Evolutionary conservation across 1,140 invertebrate genomes (phyloP).

Genomic region (Dreissena polymorpha): DNA sequence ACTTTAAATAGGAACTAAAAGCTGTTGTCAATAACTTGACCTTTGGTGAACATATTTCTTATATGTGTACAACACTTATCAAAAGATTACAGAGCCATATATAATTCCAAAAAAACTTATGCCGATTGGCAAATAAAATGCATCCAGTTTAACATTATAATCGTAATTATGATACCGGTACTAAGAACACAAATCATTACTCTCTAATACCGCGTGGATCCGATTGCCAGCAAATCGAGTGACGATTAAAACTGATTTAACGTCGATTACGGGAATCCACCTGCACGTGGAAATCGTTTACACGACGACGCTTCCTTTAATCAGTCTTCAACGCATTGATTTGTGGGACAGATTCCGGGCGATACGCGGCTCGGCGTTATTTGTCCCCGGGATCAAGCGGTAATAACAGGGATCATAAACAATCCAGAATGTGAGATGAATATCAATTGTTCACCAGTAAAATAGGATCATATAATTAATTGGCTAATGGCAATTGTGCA

Average conservation of each 20-base stretch:
- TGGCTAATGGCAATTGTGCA: conserved; percentile 38
- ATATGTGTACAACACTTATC: too few species aligned
- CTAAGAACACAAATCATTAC: too few species aligned
- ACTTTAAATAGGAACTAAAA: too few species aligned
- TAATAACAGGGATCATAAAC: conserved; percentile 40
- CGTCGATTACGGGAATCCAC: conserved; percentile 26
- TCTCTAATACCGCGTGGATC: not conserved
- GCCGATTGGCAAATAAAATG: too few species aligned
- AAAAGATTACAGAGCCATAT: too few species aligned
- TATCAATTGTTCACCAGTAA: conserved; percentile 48
- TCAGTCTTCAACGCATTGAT: conserved; percentile 37
- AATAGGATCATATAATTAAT: conserved; percentile 45
- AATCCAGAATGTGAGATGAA: conserved; percentile 27
- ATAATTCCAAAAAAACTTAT: too few species aligned
- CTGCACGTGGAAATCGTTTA: conserved; percentile 53
- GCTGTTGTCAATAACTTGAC: too few species aligned
- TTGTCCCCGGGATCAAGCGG: conserved; percentile 38
- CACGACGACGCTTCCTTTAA: conserved; percentile 51
- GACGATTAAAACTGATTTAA: not conserved
- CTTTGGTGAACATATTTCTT: too few species aligned
- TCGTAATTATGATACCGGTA: too few species aligned
- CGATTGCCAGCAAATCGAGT: not conserved
- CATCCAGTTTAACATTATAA: too few species aligned
- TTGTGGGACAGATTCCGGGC: conserved; percentile 6
- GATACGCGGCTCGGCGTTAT: conserved; percentile 44